phyloP scores from a whole-genome alignment of 2,113 vertebrate species.

The Thamnophis sirtalis region DNA sequence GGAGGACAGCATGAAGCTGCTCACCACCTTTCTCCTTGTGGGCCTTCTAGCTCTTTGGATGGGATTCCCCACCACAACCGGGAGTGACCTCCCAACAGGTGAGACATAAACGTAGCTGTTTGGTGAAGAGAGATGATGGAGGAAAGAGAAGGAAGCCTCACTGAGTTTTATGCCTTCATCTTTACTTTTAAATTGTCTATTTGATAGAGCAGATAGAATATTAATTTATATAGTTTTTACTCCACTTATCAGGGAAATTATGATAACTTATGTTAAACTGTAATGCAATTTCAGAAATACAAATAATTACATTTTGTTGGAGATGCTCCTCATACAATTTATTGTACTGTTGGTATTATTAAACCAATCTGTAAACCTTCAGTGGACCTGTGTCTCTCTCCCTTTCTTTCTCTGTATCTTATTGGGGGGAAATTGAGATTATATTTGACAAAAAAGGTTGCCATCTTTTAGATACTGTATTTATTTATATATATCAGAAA shows the following conservation, averaged over 20 bases:
- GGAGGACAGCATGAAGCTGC: not conserved
- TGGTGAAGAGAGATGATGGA: not conserved
- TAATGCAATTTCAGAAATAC: not conserved
- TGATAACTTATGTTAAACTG: not conserved
- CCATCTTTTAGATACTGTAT: too few species aligned
- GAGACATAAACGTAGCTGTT: not conserved
- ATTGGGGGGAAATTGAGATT: too few species aligned
- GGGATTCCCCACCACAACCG: not conserved
- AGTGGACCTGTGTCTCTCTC: too few species aligned
- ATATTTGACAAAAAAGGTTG: too few species aligned
- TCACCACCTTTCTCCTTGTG: not conserved
- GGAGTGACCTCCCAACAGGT: not conserved
- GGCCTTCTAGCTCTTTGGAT: not conserved
- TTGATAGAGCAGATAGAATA: not conserved
- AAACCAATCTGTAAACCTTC: not conserved
- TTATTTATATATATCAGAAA: too few species aligned
- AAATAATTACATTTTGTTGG: not conserved
- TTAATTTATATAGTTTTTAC: not conserved
- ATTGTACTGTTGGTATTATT: not conserved
- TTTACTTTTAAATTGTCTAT: not conserved
- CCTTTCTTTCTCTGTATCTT: too few species aligned
- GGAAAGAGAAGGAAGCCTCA: not conserved
- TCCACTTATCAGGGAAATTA: not conserved
- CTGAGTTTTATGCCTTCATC: not conserved
- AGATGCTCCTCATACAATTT: not conserved